Conservation (phyloP, 1,140 invertebrate genomes). For the Bombus impatiens region DNA sequence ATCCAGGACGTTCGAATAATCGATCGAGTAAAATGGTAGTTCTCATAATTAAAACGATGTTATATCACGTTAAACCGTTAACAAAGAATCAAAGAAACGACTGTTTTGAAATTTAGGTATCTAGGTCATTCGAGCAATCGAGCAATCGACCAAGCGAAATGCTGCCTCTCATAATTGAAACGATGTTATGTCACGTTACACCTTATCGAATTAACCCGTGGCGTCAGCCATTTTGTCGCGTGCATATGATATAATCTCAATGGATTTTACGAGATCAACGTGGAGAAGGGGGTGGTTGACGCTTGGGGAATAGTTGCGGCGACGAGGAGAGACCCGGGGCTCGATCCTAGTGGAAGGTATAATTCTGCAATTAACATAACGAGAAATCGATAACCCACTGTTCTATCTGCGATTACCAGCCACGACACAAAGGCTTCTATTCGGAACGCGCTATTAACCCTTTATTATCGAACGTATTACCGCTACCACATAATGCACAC, state of each 20-base stretch:
- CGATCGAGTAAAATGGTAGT: too few relatives aligned
- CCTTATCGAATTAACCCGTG: not conserved
- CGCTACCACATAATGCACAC: conserved; percentile 33
- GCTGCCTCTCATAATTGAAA: not conserved
- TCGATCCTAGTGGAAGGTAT: conserved; percentile 34
- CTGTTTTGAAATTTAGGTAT: not conserved
- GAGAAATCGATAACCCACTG: conserved; percentile 48
- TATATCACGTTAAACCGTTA: not conserved
- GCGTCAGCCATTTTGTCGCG: not conserved
- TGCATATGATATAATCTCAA: not conserved
- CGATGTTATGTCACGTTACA: too few relatives aligned
- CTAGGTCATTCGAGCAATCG: too few relatives aligned
- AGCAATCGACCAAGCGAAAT: too few relatives aligned
- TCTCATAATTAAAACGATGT: not conserved
- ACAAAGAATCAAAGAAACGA: not conserved
- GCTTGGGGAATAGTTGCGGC: conserved; percentile 17
- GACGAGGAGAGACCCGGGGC: not conserved
- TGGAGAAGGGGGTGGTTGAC: not conserved
- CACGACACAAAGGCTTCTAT: conserved; percentile 50
- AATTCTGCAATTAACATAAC: conserved; percentile 54
- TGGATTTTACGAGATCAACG: conserved; percentile 11
- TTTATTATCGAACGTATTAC: conserved; percentile 55
- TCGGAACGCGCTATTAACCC: conserved; percentile 53
- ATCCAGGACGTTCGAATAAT: too few relatives aligned
- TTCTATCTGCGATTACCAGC: conserved; percentile 51